Percentiles rank a stretch among this genome's conserved stretches.
phyloP scores from a whole-genome alignment of 2,888 invertebrate genomes.

The Ecdyonurus torrentis region DNA sequence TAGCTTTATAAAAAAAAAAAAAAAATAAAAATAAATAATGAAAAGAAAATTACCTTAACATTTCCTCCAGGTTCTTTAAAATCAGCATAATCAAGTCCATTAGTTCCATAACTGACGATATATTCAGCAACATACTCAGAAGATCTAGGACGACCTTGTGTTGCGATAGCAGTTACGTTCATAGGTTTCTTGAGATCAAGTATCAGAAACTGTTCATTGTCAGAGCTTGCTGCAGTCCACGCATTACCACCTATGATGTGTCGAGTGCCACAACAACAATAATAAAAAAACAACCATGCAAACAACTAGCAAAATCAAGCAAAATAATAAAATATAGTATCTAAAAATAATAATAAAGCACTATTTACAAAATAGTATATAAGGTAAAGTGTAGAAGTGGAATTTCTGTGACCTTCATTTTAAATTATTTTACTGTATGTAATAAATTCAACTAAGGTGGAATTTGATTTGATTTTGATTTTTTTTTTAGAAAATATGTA shows the following conservation, averaged over 20 bases:
- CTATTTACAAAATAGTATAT: too few species aligned
- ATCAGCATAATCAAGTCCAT: conserved; percentile 74
- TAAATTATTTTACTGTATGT: too few species aligned
- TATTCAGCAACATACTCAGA: conserved; percentile 89
- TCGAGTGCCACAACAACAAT: too few species aligned
- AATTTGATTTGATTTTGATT: too few species aligned
- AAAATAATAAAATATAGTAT: too few species aligned
- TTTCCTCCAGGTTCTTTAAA: conserved; percentile 82
- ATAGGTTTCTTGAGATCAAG: conserved; percentile 76
- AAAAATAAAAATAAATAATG: background rate
- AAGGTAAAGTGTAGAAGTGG: too few species aligned
- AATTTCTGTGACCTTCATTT: too few species aligned
- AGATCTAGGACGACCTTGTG: conserved; percentile 79
- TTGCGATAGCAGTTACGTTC: conserved; percentile 77
- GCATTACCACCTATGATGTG: conserved; percentile 78
- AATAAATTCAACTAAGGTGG: too few species aligned
- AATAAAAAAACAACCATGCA: too few species aligned
- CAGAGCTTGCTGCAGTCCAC: conserved; percentile 81
- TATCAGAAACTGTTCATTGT: conserved; percentile 82
- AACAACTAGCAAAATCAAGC: too few species aligned
- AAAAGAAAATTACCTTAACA: conserved; percentile 50
- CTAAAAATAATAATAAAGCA: too few species aligned
- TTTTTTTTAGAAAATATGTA: too few species aligned
- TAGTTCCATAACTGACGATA: conserved; percentile 81
- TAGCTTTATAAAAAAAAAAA: background rate